Conservation (phyloP, 2,797 vertebrate genomes). For the Chelmon rostratus region DNA sequence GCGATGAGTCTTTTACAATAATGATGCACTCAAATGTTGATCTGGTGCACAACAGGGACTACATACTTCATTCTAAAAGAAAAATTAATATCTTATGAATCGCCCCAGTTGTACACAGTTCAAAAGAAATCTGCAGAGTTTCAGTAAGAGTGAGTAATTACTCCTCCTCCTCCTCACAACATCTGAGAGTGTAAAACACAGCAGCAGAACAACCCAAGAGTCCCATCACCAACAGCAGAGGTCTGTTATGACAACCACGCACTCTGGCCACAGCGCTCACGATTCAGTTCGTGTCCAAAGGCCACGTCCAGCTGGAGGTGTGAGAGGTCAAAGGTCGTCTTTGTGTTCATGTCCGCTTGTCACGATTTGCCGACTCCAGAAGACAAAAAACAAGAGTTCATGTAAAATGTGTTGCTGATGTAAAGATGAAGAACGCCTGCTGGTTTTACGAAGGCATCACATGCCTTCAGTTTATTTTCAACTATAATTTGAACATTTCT, state of each 20-base stretch:
- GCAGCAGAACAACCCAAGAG: constrained; percentile 30
- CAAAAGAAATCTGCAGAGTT: constrained; percentile 39
- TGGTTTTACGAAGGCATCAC: neutral
- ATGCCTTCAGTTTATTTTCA: neutral
- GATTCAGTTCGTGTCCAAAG: constrained; percentile 4
- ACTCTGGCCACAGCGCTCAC: neutral
- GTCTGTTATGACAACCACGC: constrained; percentile 28
- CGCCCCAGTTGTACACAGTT: constrained; percentile 32
- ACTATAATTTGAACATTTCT: neutral
- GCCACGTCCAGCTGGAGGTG: constrained; percentile 34
- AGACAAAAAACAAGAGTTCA: constrained; percentile 1
- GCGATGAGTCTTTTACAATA: neutral
- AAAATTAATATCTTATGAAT: constrained; percentile 28
- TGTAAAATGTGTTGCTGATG: neutral
- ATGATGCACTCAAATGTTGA: constrained; percentile 43
- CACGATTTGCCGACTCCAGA: constrained; percentile 10
- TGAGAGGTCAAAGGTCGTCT: constrained; percentile 36
- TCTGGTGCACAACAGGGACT: constrained; percentile 37
- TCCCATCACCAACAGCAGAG: constrained; percentile 24
- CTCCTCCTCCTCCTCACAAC: constrained; percentile 55
- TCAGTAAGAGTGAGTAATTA: constrained; percentile 17
- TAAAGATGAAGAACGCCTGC: neutral
- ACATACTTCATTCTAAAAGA: constrained; percentile 28
- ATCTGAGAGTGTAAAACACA: constrained; percentile 44
- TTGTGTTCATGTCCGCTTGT: constrained; percentile 10